These are phyloP conservation scores for Tiliqua scincoides DNA, from an alignment of 2,113 vertebrate genomes.

Conservation along the genomic window DNA sequence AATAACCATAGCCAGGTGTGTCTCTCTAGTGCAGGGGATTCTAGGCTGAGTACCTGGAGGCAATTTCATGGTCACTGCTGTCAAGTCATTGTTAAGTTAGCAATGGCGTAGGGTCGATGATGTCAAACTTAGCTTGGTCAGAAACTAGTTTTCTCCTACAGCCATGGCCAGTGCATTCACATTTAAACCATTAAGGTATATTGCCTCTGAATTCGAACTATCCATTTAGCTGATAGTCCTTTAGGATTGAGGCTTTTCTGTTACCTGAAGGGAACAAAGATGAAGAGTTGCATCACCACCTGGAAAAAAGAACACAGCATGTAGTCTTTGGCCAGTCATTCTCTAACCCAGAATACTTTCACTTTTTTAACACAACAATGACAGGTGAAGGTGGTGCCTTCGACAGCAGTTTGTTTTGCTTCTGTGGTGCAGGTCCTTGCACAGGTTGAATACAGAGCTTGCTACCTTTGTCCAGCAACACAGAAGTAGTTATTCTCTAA, in stretches of 20 bases:
- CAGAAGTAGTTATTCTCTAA: background rate
- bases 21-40: background rate
- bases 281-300: background rate
- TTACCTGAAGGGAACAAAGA: background rate
- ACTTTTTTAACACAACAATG: background rate
- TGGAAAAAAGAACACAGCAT: background rate
- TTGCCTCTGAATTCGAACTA: background rate
- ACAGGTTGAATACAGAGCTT: background rate
- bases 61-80: too few species aligned
- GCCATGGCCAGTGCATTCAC: background rate
- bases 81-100: background rate
- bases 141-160: background rate
- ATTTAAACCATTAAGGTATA: background rate
- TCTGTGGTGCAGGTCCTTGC: background rate
- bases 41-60: background rate
- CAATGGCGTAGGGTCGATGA: background rate
- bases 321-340: background rate
- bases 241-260: background rate
- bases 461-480: background rate
- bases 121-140: background rate
- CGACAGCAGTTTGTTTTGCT: background rate
- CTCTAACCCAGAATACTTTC: background rate
- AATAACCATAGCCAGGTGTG: background rate
- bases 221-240: background rate
- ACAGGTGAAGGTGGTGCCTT: background rate